Evolutionary conservation across 1,140 invertebrate species (phyloP).

Genomic region (Drosophila bocki): DNA sequence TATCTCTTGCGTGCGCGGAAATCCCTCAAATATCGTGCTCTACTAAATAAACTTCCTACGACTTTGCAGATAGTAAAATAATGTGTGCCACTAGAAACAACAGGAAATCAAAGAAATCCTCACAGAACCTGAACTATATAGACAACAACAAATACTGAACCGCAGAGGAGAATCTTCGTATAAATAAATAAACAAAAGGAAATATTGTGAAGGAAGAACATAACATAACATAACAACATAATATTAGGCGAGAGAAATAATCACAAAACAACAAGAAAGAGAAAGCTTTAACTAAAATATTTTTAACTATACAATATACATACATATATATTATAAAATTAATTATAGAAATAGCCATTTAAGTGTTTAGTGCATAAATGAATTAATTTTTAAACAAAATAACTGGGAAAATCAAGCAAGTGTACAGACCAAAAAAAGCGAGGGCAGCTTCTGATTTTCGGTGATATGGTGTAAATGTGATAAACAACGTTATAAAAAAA

Average conservation of each 20-base stretch:
- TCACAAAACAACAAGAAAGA: constrained; percentile 61
- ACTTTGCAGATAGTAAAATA: constrained; percentile 77
- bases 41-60: constrained; percentile 40
- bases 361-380: constrained; percentile 68
- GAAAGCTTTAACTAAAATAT: constrained; percentile 82
- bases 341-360: constrained; percentile 60
- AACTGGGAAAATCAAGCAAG: constrained; percentile 74
- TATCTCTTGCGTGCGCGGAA: constrained; percentile 44
- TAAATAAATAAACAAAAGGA: constrained; percentile 27
- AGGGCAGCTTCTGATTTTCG: constrained; percentile 78
- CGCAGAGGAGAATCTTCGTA: constrained; percentile 7
- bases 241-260: constrained; percentile 49
- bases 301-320: constrained; percentile 83
- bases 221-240: neutral
- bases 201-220: constrained; percentile 8
- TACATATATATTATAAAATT: constrained; percentile 58
- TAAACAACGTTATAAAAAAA: constrained; percentile 74
- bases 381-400: constrained; percentile 54
- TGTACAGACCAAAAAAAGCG: constrained; percentile 58
- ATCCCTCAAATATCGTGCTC: constrained; percentile 42
- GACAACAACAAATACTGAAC: constrained; percentile 53
- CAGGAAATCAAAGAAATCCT: constrained; percentile 78
- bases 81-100: constrained; percentile 79
- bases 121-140: constrained; percentile 78
- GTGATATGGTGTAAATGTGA: constrained; percentile 84